Evolutionary conservation across 2,113 vertebrate genomes (phyloP).

Genomic region (Pomatostomus ruficeps): DNA sequence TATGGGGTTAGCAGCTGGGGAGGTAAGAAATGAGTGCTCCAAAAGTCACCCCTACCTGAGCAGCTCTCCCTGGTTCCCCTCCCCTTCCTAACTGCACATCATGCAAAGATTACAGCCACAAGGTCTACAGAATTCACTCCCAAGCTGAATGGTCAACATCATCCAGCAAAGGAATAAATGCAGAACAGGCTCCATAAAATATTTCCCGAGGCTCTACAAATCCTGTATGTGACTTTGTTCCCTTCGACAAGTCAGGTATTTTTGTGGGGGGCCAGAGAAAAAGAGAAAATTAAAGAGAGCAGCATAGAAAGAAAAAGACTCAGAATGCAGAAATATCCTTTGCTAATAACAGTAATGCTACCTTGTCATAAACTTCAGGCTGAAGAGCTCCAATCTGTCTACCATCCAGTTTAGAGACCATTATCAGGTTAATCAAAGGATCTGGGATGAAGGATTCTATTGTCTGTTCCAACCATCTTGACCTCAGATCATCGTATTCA

Average conservation of each 20-base stretch:
- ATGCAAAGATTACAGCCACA: not conserved
- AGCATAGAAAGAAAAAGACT: not conserved
- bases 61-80: not conserved
- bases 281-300: not conserved
- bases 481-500: slow-evolving; percentile 78
- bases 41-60: not conserved
- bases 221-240: not conserved
- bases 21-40: not conserved
- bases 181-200: not conserved
- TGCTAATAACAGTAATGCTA: not conserved
- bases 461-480: slow-evolving; percentile 78
- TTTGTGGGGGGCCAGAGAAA: not conserved
- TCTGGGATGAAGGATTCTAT: slow-evolving; percentile 88
- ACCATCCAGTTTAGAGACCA: slow-evolving; percentile 80
- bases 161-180: not conserved
- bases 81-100: not conserved
- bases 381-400: slow-evolving; percentile 74
- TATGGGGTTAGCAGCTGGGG: accelerated
- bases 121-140: not conserved
- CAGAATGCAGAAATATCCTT: not conserved
- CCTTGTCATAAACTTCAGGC: slow-evolving; percentile 81
- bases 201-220: not conserved
- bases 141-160: not conserved
- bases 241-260: not conserved
- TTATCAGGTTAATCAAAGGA: slow-evolving; percentile 68